Percentiles rank a stretch among this genome's conserved stretches.
Evolutionary conservation across 2,888 invertebrate species (phyloP).

Genomic region (Drosophila setosimentum): DNA sequence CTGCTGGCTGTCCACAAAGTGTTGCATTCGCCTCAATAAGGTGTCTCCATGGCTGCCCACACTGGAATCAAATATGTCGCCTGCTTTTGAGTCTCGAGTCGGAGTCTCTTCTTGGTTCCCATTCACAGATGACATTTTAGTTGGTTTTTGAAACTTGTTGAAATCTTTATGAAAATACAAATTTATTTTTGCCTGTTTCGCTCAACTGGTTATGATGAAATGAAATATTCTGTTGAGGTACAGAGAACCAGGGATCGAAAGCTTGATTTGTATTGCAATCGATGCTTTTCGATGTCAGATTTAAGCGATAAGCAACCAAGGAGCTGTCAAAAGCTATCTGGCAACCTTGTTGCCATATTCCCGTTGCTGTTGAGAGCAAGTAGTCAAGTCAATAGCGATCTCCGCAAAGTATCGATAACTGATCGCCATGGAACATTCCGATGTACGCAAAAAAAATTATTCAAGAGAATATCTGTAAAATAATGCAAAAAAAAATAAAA

Average conservation of each 20-base stretch:
- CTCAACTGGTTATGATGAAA: too few relatives aligned
- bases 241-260: too few relatives aligned
- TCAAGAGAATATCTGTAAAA: too few relatives aligned
- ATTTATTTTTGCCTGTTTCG: too few relatives aligned
- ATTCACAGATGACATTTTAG: background rate
- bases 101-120: background rate
- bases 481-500: background rate
- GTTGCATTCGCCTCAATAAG: background rate
- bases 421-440: too few relatives aligned
- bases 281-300: too few relatives aligned
- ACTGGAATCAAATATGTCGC: background rate
- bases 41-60: background rate
- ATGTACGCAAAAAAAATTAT: too few relatives aligned
- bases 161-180: background rate
- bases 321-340: background rate
- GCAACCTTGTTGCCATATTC: background rate
- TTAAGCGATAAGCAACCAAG: too few relatives aligned
- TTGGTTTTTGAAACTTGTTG: background rate
- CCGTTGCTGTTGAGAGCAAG: background rate
- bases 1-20: background rate
- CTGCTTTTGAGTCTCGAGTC: background rate
- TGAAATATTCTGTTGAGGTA: too few relatives aligned
- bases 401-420: background rate
- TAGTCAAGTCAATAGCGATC: background rate
- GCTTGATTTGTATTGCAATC: too few relatives aligned